Conservation (phyloP, 1,140 invertebrate genomes). For the Drosophila navojoa region DNA sequence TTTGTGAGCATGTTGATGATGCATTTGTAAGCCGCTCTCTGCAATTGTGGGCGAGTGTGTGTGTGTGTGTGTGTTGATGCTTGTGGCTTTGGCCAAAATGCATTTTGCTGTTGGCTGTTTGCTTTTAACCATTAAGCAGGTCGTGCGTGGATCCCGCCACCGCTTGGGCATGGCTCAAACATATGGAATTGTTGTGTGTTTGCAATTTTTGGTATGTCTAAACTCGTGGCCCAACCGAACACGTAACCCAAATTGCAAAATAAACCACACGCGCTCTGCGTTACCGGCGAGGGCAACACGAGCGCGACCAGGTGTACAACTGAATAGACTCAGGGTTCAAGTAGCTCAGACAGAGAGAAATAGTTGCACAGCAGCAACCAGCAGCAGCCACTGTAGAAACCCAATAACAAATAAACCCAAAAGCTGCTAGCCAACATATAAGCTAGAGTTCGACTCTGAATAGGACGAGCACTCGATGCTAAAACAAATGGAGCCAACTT, state of each 20-base stretch:
- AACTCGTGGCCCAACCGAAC: constrained; percentile 50
- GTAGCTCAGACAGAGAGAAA: constrained; percentile 11
- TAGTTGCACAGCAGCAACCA: constrained; percentile 16
- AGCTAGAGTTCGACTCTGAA: not conserved
- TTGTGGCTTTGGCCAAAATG: constrained; percentile 64
- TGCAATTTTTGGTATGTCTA: constrained; percentile 68
- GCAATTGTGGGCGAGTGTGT: constrained; percentile 7
- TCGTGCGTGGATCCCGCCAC: constrained; percentile 20
- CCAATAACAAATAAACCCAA: constrained; percentile 4
- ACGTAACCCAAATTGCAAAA: constrained; percentile 76
- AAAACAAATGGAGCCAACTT: constrained; percentile 10
- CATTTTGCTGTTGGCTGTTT: constrained; percentile 73
- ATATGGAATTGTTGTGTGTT: constrained; percentile 56
- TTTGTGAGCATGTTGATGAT: constrained; percentile 54
- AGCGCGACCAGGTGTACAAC: constrained; percentile 13
- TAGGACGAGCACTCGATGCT: constrained; percentile 2
- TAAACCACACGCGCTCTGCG: constrained; percentile 63
- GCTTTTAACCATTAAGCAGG: constrained; percentile 71
- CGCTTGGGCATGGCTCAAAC: constrained; percentile 25
- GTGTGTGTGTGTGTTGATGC: constrained; percentile 13
- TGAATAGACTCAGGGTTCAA: constrained; percentile 65
- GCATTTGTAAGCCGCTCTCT: constrained; percentile 45
- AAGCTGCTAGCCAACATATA: not conserved
- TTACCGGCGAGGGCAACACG: constrained; percentile 11
- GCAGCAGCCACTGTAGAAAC: not conserved